Evolutionary conservation across 2,113 vertebrate genomes (phyloP).

Genomic region (Lanius collurio): DNA sequence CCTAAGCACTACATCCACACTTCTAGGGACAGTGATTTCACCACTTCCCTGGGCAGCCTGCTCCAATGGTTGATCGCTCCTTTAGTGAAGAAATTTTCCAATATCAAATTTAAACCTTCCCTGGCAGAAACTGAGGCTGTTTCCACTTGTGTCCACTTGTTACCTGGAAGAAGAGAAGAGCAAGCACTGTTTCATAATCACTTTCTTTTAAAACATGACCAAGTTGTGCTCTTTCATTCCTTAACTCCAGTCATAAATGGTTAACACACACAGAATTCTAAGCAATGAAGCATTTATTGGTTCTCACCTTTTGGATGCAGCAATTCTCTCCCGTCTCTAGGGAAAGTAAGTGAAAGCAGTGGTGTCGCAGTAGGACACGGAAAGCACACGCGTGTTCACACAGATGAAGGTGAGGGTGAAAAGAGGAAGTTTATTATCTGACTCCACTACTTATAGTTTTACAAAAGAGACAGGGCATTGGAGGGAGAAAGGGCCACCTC

Average conservation of each 20-base stretch:
- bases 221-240: not conserved
- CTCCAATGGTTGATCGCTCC: not conserved
- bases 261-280: not conserved
- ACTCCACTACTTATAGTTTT: too few relatives aligned
- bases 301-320: not conserved
- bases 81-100: not conserved
- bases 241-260: not conserved
- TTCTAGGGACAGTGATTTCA: not conserved
- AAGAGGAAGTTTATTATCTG: too few relatives aligned
- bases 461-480: too few relatives aligned
- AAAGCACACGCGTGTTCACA: too few relatives aligned
- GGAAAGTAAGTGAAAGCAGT: not conserved
- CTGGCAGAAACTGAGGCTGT: not conserved
- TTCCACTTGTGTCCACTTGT: not conserved
- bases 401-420: too few relatives aligned
- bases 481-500: too few relatives aligned
- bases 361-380: too few relatives aligned
- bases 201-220: not conserved
- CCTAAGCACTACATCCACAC: too few relatives aligned
- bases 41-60: not conserved
- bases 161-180: not conserved
- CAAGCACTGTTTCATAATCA: not conserved
- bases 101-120: not conserved
- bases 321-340: not conserved
- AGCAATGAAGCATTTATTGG: not conserved